Percentiles rank a stretch among this genome's conserved stretches.
Evolutionary conservation across 1,140 invertebrate genomes (phyloP).

Genomic region (Lasaia peninsularis): DNA sequence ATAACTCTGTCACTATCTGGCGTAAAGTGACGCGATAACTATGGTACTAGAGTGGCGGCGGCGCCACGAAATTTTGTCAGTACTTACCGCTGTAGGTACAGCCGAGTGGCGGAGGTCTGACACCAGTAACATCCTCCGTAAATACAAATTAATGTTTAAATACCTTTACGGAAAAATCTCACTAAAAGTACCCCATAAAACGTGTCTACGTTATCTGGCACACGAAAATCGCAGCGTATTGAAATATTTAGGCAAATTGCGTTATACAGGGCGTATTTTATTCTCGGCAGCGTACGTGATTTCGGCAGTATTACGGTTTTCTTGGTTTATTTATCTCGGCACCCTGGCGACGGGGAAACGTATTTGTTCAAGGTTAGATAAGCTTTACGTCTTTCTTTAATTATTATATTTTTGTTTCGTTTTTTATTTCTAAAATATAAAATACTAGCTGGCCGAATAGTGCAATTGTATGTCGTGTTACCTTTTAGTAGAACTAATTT

Average conservation of each 20-base stretch:
- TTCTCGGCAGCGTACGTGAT: slow-evolving; percentile 20
- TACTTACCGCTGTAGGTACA: no score
- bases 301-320: slow-evolving; percentile 16
- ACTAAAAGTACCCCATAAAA: neutral
- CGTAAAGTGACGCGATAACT: no score
- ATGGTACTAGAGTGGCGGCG: no score
- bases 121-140: no score
- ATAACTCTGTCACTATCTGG: no score
- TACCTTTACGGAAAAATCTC: neutral
- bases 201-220: slow-evolving; percentile 15
- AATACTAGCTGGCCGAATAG: no score
- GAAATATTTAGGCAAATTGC: slow-evolving; percentile 43
- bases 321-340: slow-evolving; percentile 13
- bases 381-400: neutral
- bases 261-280: slow-evolving; percentile 21
- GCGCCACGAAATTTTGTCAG: no score
- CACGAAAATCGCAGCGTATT: slow-evolving; percentile 24
- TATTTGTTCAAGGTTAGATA: neutral
- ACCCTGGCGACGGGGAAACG: neutral
- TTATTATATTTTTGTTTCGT: neutral
- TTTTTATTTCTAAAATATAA: no score
- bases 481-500: no score
- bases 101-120: no score
- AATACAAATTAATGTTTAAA: no score
- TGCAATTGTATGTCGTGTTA: no score